These are phyloP conservation scores for Cassiopea xamachana DNA, from an alignment of 30 jellyfish, hydroid and myxozoan genomes.

Conservation along the genomic window DNA sequence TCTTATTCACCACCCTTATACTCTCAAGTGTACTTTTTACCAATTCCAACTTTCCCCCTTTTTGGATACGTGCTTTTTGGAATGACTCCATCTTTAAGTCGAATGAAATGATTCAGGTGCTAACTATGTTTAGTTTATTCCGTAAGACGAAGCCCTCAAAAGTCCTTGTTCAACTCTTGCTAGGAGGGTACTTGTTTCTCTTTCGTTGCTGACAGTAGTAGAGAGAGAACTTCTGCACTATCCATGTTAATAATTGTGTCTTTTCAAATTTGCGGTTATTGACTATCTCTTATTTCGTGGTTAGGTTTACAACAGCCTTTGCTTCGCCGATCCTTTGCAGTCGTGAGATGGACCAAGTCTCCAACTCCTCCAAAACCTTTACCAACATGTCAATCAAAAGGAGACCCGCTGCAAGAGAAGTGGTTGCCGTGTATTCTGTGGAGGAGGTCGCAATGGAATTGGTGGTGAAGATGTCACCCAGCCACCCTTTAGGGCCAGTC, in stretches of 20 bases:
- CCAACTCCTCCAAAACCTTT: slow-evolving; percentile 63
- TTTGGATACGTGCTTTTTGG: too few species aligned
- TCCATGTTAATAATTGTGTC: neutral
- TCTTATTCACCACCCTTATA: too few species aligned
- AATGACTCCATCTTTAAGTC: too few species aligned
- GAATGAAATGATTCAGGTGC: too few species aligned
- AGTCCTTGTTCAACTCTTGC: too few species aligned
- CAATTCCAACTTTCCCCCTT: too few species aligned
- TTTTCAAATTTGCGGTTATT: too few species aligned
- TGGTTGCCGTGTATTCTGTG: slow-evolving; percentile 87
- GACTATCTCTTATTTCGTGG: neutral
- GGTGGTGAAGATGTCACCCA: slow-evolving; percentile 86
- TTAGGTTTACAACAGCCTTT: slow-evolving; percentile 61
- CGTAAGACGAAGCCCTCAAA: too few species aligned
- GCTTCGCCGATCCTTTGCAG: slow-evolving; percentile 90
- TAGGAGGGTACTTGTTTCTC: too few species aligned
- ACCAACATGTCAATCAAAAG: slow-evolving; percentile 88
- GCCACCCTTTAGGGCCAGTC: slow-evolving; percentile 92
- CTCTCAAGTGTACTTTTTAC: too few species aligned
- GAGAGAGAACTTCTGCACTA: neutral
- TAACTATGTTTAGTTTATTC: too few species aligned
- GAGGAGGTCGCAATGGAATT: slow-evolving; percentile 96
- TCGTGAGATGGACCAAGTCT: slow-evolving; percentile 75
- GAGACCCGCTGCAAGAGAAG: slow-evolving; percentile 96
- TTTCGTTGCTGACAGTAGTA: too few species aligned